Base-by-base conservation (phyloP, 2,113 vertebrate genomes). In the Nesoenas mayeri region DNA sequence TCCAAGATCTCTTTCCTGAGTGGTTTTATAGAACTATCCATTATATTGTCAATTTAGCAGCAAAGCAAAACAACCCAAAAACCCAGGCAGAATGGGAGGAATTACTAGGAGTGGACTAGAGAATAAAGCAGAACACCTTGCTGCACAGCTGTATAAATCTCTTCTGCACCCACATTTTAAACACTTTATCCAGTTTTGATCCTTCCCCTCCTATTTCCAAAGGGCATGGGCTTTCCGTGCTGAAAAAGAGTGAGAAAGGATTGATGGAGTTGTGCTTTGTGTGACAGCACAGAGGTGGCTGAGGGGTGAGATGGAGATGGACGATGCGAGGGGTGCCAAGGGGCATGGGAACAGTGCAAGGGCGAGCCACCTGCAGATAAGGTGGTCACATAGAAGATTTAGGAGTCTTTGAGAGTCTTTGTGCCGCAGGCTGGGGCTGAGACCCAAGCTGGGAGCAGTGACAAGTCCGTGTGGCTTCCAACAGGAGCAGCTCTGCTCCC, bases 11-110 rank as follows among this genome's bases (percentile, higher is more conserved):
- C 60, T 94, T 95, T 95, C 48, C 89, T 89, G 91, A 75, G 81
- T 79, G 85, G 81, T 93, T 97, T 94, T 95, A 73, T 94, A 77
- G 88, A 92, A 88, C 90, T 72, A 94, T 94, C 90, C 66, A 82
- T 96, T 97, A 93, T 75, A 82, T 82, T 94, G 92, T 91, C 92
- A 89, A 79, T 89, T 91, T 74, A 53, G 48, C 71, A 89, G 92
- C 78, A 94, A 85, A 94, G 53, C 65, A 93, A 92, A 92, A n/a
- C 70, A 94, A 89, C 79, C 19, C 18, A 60, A 91, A 88, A 74
- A 0, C 36, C 29, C 56, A 89, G 32, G 24, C 42, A 54, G 61
- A 94, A 91, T 47, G 58, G 70, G 47, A 91, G 42, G 56, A 89
- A 94, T 95, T 93, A 48, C 61, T 44, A 31, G 87, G 57, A 47